phyloP scores from a whole-genome alignment of 1,140 invertebrate genomes.

The Sesamia nonagrioides region DNA sequence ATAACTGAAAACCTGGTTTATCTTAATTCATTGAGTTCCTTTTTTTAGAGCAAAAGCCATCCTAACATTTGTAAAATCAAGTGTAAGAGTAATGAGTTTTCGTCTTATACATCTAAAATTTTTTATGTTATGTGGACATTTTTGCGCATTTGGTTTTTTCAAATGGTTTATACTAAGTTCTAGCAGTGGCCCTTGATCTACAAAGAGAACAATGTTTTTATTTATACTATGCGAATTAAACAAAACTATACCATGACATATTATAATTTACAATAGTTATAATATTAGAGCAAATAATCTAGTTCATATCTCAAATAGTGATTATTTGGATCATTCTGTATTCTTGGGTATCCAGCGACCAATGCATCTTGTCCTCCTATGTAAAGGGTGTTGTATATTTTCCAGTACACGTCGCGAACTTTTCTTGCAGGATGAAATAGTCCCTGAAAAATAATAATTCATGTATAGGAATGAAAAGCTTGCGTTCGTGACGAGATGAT shows the following conservation, averaged over 20 bases:
- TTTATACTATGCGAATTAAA: conserved; percentile 52
- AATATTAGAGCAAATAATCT: conserved; percentile 92
- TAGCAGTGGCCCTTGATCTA: conserved; percentile 22
- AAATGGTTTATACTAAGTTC: background rate
- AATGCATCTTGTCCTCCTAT: conserved; percentile 99
- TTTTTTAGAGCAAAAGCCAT: conserved; percentile 41
- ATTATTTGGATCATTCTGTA: conserved; percentile 98
- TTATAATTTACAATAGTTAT: conserved; percentile 47
- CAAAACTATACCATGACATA: conserved; percentile 56
- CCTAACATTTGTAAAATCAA: background rate
- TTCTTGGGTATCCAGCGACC: conserved; percentile 98
- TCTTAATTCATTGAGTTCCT: background rate
- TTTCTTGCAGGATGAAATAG: conserved; percentile 99
- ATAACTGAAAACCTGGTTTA: conserved; percentile 40
- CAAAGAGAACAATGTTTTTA: conserved; percentile 1
- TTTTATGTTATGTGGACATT: background rate
- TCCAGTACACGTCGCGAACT: conserved; percentile 99
- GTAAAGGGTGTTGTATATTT: conserved; percentile 99
- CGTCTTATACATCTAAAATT: background rate
- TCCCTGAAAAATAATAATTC: conserved; percentile 89
- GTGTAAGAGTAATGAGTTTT: background rate
- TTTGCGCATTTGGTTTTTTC: background rate
- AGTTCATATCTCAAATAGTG: conserved; percentile 98
- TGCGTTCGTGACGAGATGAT: no score
- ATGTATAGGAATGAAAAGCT: background rate